Conservation (phyloP, 2,113 vertebrate species). For the Leuciscus idus region DNA sequence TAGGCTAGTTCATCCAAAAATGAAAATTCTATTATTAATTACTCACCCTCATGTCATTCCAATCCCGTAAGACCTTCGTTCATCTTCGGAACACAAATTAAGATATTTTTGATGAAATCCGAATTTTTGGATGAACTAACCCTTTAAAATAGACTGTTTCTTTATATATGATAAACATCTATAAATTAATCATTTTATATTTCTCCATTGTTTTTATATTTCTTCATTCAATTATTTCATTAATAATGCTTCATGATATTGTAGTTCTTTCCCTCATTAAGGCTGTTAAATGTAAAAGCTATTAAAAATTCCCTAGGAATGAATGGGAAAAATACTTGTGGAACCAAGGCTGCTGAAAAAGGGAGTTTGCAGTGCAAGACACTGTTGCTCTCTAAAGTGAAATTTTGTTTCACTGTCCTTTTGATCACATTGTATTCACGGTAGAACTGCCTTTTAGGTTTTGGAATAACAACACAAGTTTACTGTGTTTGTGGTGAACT, state of each 20-base stretch:
- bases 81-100: too few species aligned
- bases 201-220: too few species aligned
- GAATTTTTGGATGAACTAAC: too few species aligned
- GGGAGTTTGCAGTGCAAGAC: background rate
- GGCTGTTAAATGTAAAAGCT: background rate
- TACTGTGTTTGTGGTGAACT: background rate
- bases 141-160: background rate
- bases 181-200: background rate
- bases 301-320: background rate
- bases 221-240: background rate
- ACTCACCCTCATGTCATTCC: too few species aligned
- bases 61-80: too few species aligned
- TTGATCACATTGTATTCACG: background rate
- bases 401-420: background rate
- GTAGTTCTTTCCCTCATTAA: background rate
- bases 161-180: background rate
- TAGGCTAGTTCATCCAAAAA: too few species aligned
- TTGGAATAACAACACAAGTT: background rate
- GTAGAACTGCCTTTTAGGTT: background rate
- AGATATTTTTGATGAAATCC: too few species aligned
- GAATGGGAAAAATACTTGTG: background rate
- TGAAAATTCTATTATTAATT: too few species aligned
- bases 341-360: background rate
- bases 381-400: background rate
- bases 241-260: background rate